A percentile compares a stretch with the other conserved stretches of the same genome.
phyloP scores from a whole-genome alignment of 2,888 invertebrate species.

The Ophioninae sp. region DNA sequence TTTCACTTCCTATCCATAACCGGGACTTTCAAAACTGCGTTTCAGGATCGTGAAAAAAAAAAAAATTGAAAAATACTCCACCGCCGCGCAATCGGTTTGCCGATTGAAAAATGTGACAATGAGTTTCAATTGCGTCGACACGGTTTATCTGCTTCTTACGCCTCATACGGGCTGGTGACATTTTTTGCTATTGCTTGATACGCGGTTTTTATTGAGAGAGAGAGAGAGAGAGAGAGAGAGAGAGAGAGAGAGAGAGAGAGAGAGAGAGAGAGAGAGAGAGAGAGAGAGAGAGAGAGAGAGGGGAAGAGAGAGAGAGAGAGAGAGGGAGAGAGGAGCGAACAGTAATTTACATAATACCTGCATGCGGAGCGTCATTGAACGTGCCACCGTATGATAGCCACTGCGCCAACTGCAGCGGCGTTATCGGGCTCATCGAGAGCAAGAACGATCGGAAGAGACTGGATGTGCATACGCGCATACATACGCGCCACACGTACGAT shows the following conservation, averaged over 20 bases:
- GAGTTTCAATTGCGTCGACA: background rate
- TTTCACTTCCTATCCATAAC: too few relatives aligned
- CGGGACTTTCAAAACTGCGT: too few relatives aligned
- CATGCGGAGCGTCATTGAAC: conserved; percentile 49
- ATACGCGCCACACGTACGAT: background rate
- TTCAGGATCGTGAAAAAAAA: too few relatives aligned
- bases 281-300: background rate
- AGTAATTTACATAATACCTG: conserved; percentile 50
- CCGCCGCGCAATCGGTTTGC: background rate
- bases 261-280: background rate
- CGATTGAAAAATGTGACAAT: background rate
- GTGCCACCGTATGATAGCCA: conserved; percentile 41
- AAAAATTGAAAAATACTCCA: background rate
- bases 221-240: too few relatives aligned
- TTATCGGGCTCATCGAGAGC: conserved; percentile 51
- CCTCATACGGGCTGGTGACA: background rate
- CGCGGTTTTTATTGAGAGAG: background rate
- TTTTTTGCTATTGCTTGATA: background rate
- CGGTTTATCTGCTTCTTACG: background rate
- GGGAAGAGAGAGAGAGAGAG: background rate
- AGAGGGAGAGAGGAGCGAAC: conserved; percentile 13
- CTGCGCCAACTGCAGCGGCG: conserved; percentile 55
- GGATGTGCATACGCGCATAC: conserved; percentile 5
- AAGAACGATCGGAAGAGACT: conserved; percentile 30
- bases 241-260: too few relatives aligned